Conservation (phyloP, 2,797 vertebrate species). For the Sebastes paucispinis region DNA sequence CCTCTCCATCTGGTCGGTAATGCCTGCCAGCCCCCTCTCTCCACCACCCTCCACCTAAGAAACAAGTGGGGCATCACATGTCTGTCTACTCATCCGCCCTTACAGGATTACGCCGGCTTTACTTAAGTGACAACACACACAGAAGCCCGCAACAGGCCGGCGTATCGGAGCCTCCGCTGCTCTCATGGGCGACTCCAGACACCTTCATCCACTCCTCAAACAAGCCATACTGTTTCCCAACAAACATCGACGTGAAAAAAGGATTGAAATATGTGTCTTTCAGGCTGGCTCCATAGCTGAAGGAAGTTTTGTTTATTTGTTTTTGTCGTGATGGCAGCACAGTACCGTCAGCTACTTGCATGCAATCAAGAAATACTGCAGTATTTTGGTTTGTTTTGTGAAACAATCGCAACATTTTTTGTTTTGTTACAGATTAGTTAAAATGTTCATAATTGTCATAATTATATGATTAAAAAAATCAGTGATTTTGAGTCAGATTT, state of each 20-base stretch:
- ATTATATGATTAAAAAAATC: too few relatives aligned
- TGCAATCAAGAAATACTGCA: background rate
- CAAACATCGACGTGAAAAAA: background rate
- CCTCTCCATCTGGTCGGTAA: slow-evolving; percentile 75
- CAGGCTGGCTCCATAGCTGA: background rate
- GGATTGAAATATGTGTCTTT: background rate
- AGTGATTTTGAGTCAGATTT: background rate
- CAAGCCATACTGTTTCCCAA: background rate
- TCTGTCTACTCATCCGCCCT: slow-evolving; percentile 81
- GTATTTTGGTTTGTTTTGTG: background rate
- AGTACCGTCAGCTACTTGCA: background rate
- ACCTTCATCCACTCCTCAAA: background rate
- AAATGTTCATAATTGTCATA: background rate
- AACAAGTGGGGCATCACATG: slow-evolving; percentile 80
- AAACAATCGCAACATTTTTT: background rate
- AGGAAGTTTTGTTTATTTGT: background rate
- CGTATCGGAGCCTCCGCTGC: background rate
- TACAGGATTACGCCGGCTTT: slow-evolving; percentile 81
- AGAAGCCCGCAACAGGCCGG: slow-evolving; percentile 25
- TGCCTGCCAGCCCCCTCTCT: slow-evolving; percentile 38
- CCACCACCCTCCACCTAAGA: slow-evolving; percentile 56
- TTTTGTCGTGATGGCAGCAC: background rate
- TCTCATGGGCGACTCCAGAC: background rate
- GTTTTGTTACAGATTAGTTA: background rate
- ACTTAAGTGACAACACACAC: slow-evolving; percentile 72